These are phyloP conservation scores for Stenichneumon culpator DNA, from an alignment of 2,888 invertebrate species.

Conservation along the genomic window DNA sequence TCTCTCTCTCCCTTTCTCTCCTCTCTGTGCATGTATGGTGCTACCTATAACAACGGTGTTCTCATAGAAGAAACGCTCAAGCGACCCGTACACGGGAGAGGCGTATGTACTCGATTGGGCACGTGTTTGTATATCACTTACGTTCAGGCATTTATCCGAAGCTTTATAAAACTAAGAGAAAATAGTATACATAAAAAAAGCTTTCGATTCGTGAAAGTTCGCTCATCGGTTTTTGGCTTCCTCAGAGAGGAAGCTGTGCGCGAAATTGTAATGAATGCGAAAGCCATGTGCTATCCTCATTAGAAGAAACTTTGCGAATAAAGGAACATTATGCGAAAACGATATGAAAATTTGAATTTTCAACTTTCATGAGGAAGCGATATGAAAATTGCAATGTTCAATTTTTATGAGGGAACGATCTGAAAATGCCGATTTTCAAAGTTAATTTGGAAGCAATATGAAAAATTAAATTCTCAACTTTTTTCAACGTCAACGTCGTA, in stretches of 20 bases:
- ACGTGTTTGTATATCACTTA: slow-evolving; percentile 55
- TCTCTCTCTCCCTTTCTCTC: slow-evolving; percentile 44
- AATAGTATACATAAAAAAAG: slow-evolving; percentile 4
- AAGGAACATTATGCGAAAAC: not conserved
- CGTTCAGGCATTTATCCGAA: slow-evolving; percentile 52
- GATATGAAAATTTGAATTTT: not conserved
- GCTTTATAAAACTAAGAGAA: slow-evolving; percentile 49
- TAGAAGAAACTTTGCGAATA: not conserved
- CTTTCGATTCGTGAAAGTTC: not conserved
- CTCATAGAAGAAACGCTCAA: slow-evolving; percentile 61
- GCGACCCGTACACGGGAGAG: slow-evolving; percentile 63
- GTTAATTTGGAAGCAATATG: too few relatives aligned
- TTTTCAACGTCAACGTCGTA: too few relatives aligned
- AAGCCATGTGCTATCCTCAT: not conserved
- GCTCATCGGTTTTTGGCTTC: not conserved
- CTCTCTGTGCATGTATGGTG: slow-evolving; percentile 49
- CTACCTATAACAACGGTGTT: slow-evolving; percentile 44
- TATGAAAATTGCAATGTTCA: too few relatives aligned
- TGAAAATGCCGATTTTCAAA: not conserved
- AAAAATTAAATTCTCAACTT: too few relatives aligned
- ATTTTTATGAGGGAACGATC: not conserved
- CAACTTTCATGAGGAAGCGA: not conserved
- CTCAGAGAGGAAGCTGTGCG: not conserved
- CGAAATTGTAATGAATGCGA: not conserved
- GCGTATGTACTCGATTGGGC: slow-evolving; percentile 66